Percentiles rank a stretch among this genome's conserved stretches.
Conservation (phyloP, 2,113 vertebrate species). For the Archilochus colubris region DNA sequence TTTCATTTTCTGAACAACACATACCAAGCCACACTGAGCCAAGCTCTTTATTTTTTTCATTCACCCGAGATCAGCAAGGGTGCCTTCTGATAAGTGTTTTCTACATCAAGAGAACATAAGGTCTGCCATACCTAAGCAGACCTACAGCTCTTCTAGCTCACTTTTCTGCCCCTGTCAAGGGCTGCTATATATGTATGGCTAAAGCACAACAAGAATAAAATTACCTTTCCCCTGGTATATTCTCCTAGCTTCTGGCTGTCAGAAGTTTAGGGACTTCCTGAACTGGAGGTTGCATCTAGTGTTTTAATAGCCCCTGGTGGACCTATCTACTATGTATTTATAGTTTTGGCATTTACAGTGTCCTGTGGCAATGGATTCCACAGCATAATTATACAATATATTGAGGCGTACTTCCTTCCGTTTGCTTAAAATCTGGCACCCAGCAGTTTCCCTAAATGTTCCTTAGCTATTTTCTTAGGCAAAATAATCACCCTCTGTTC, state of each 20-base stretch:
- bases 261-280: neutral
- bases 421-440: neutral
- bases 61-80: neutral
- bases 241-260: neutral
- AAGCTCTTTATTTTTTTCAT: neutral
- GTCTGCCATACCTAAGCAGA: neutral
- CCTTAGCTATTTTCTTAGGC: neutral
- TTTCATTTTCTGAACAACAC: neutral
- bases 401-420: neutral
- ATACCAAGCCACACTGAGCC: neutral
- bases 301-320: neutral
- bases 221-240: neutral
- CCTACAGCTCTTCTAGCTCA: neutral
- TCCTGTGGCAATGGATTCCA: neutral
- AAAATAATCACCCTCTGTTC: neutral
- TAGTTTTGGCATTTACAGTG: neutral
- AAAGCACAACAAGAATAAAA: neutral
- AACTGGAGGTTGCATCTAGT: neutral
- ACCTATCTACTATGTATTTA: neutral
- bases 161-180: neutral
- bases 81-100: neutral
- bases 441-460: neutral
- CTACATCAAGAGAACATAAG: neutral
- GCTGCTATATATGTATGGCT: neutral
- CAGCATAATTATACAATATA: neutral